Base-by-base conservation (phyloP, 2,888 invertebrate species). In the Tubulanus polymorphus region DNA sequence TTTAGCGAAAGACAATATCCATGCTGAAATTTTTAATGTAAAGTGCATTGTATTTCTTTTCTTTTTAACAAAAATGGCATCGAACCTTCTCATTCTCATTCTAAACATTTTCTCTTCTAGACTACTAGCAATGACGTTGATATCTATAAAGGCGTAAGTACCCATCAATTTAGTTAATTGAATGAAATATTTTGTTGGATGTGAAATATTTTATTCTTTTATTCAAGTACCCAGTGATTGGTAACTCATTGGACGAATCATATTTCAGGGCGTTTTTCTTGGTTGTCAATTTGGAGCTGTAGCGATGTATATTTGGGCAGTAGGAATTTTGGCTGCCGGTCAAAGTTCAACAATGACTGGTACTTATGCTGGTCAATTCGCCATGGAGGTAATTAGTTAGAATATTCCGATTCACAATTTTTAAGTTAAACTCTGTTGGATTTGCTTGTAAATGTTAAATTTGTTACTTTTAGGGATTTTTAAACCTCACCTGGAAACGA, bases 291-390 rank as follows among this genome's bases (percentile, higher is more conserved):
- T 88, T 75, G 90, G 90, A 0, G 78, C 84, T 1, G 83, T 84
- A 0, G 89, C 90, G 12, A 85, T 90, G 87, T 89, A 89, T 68
- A 88, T 91, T 68, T 91, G 91, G 91, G 90, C 88, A 0, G 82
- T 90, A 23, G 91, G 91, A 32, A 88, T 89, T 66, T 56, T 88
- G 56, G 90, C 90, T 26, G 90, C 90, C 41, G 90, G 90, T 45
- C 90, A 90, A 76, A 89, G 88, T 66, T 89, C 89, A 30, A 90
- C 90, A 3, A 83, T 83, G 81, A 83, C 90, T 1, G 75, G 88
- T 58, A 90, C 90, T 0, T 90, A 90, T 74, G 88, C 90, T n/a
- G 91, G 91, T 1, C 91, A 91, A 75, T 91, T 90, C 77, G 87
- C 88, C 0, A 91, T 91, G 90, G 90, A 90, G 79, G 83, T 83